Evolutionary conservation across 2,888 invertebrate species (phyloP).

Genomic region (Coelinius sp.): DNA sequence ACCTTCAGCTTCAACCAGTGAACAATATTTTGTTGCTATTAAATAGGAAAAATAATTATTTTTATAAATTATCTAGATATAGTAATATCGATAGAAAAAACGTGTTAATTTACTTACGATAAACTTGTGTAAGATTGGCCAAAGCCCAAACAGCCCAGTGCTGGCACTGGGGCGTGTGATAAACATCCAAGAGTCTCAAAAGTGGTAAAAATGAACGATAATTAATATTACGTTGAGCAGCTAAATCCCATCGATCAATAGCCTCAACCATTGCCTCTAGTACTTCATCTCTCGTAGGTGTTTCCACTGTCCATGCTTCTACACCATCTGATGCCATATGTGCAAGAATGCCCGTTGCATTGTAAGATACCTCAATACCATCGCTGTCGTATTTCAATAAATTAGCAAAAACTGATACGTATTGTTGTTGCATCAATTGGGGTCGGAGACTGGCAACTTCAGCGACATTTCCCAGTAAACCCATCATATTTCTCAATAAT

Average conservation of each 20-base stretch:
- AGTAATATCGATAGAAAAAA: background rate
- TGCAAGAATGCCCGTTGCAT: slow-evolving; percentile 95
- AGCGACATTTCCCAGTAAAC: slow-evolving; percentile 94
- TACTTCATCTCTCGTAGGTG: slow-evolving; percentile 81
- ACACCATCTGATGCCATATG: slow-evolving; percentile 95
- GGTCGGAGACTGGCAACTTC: slow-evolving; percentile 89
- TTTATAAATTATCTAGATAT: background rate
- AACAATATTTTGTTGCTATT: slow-evolving; percentile 93
- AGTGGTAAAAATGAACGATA: slow-evolving; percentile 97
- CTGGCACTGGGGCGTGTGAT: slow-evolving; percentile 92
- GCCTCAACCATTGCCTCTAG: slow-evolving; percentile 84
- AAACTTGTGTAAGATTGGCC: slow-evolving; percentile 94
- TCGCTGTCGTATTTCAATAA: slow-evolving; percentile 89
- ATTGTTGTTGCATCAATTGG: slow-evolving; percentile 87
- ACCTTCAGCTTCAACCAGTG: slow-evolving; percentile 87
- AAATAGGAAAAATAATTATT: slow-evolving; percentile 46
- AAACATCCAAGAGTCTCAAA: slow-evolving; percentile 83
- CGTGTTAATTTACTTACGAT: slow-evolving; percentile 79
- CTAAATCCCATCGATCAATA: slow-evolving; percentile 90
- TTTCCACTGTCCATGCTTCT: slow-evolving; percentile 83
- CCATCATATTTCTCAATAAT: slow-evolving; percentile 98
- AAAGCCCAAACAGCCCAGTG: slow-evolving; percentile 99
- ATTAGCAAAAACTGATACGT: slow-evolving; percentile 88
- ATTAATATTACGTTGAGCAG: slow-evolving; percentile 93
- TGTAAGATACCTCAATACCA: slow-evolving; percentile 97